Conservation (phyloP, 2,113 vertebrate species). For the Psephotus haematonotus region DNA sequence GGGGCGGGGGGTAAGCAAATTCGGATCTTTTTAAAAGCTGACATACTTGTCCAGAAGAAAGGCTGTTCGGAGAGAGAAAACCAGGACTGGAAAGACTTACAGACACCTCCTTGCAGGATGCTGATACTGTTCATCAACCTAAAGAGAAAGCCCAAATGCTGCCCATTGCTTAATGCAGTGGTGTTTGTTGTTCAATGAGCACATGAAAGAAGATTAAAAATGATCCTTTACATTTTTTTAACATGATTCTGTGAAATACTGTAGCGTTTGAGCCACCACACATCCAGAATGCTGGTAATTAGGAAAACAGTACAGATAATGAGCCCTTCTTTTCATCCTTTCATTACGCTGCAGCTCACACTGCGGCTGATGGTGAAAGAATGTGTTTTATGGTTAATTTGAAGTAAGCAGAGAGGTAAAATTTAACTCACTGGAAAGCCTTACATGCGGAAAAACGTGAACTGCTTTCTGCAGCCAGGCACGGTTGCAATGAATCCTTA, state of each 20-base stretch:
- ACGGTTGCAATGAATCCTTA: not conserved
- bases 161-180: not conserved
- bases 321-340: not conserved
- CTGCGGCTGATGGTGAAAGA: not conserved
- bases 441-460: not conserved
- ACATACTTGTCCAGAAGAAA: not conserved
- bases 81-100: not conserved
- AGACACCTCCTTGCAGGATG: constrained; percentile 1
- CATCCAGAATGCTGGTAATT: constrained; percentile 33
- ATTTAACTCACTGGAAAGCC: constrained; percentile 36
- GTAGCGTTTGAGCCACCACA: not conserved
- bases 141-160: not conserved
- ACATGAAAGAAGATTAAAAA: not conserved
- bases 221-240: not conserved
- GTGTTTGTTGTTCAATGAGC: not conserved
- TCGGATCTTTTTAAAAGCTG: not conserved
- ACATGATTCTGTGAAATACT: not conserved
- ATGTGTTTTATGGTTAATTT: constrained; percentile 23
- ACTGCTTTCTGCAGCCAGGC: not conserved
- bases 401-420: constrained; percentile 42
- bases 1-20: not conserved
- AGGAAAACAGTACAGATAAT: constrained; percentile 5
- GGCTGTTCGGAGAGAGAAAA: not conserved
- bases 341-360: not conserved
- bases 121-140: not conserved